Evolutionary conservation across 2,888 invertebrate species (phyloP), one percentile per base, ranked within the genome.

Genomic region (Petrophora chlorosata): DNA sequence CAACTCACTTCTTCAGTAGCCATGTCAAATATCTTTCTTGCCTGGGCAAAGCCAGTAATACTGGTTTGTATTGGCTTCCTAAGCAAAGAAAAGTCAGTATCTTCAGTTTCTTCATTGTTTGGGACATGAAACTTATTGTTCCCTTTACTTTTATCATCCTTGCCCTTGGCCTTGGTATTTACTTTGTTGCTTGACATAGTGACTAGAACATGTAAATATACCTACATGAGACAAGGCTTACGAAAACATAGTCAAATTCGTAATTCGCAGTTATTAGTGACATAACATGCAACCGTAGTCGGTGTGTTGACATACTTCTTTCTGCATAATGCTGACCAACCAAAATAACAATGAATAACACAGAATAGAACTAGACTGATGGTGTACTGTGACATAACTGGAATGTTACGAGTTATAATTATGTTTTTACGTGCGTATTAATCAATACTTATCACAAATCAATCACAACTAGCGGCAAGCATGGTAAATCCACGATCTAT

Each of bases 1-100:
- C 1, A 46, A 73, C 83, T 84, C 80, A 95, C 94, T 92, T 96
- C 96, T 64, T 93, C 92, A 61, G 94, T 95, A 39, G 95, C 96
- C 66, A 92, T 92, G 70, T 95, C 94, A 72, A 94, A 93, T 50
- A 95, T 92, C 68, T 93, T 92, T 28, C 94, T 89, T 8, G 95
- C 93, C 77, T 96, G 94, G 45, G 91, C 89, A 70, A 96, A 92
- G 36, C 94, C 94, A 57, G 92, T 92, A 42, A 94, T 83, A 76
- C 93, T 95, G 45, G 93, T 94, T 50, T 90, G 89, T 64, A 95
- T 92, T 10, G 96, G 95, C 73, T 93, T 94, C 63, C 92, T 87
- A 25, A 93, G 81, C 53, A 92, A 65, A 65, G 92, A 90, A 68
- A 91, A 90, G 71, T 93, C 92, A 59, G 84, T 73, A 30, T 89